These are phyloP conservation scores for Callipepla californica DNA, from an alignment of 2,113 vertebrate species.

Conservation along the genomic window DNA sequence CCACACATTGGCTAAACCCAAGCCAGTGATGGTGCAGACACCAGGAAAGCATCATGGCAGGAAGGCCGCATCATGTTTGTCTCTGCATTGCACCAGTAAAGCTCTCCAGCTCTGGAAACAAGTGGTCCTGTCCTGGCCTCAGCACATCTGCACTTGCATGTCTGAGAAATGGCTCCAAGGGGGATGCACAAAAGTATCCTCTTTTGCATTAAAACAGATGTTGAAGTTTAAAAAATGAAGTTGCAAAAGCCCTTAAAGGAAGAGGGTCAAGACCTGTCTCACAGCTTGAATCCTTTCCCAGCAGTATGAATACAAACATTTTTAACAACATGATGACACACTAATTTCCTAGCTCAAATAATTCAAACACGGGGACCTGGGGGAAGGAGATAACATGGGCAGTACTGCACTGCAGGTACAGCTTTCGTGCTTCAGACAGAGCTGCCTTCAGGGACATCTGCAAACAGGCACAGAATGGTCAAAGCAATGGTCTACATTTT, in stretches of 20 bases:
- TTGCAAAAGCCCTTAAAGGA: neutral
- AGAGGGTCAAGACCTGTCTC: neutral
- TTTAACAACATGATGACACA: neutral
- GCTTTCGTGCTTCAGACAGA: neutral
- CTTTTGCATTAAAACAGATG: accelerated
- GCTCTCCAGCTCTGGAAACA: accelerated
- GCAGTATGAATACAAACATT: neutral
- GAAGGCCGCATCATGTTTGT: neutral
- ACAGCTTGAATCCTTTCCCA: neutral
- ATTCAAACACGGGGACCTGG: neutral
- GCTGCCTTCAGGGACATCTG: neutral
- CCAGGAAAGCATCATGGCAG: too few species aligned
- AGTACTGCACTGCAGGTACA: neutral
- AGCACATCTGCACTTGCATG: too few species aligned
- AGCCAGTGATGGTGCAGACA: accelerated
- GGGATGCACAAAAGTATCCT: accelerated
- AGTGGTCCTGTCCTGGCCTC: neutral
- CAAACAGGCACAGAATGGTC: neutral
- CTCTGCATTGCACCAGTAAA: accelerated
- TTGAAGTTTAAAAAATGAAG: neutral
- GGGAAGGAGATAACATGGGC: neutral
- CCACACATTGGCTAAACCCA: neutral
- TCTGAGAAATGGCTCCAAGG: neutral
- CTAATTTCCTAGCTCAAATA: neutral
- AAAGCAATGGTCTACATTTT: neutral